Percentiles rank a stretch among this genome's conserved stretches.
Evolutionary conservation across 2,888 invertebrate species (phyloP).

Genomic region (Arrhopalites spinosus): DNA sequence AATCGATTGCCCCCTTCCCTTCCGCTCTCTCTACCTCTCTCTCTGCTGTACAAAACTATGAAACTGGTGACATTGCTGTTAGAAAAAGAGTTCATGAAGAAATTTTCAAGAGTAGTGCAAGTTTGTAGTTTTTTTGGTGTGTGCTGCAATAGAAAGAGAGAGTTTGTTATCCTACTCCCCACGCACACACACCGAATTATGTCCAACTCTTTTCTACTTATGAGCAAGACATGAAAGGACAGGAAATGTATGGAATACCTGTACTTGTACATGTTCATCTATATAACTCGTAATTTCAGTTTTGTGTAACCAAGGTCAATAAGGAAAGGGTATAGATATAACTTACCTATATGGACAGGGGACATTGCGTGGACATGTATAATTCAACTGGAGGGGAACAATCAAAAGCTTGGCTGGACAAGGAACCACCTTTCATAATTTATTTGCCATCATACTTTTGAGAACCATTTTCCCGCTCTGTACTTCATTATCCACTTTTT

Average conservation of each 20-base stretch:
- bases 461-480: not conserved
- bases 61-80: not conserved
- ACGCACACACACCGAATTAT: not conserved
- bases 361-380: not conserved
- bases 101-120: too few relatives aligned
- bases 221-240: not conserved
- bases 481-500: not conserved
- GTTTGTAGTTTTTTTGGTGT: too few relatives aligned
- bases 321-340: not conserved
- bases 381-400: conserved; percentile 6
- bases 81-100: not conserved
- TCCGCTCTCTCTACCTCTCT: not conserved
- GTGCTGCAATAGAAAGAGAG: not conserved
- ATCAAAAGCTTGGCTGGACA: not conserved
- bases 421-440: conserved; percentile 7
- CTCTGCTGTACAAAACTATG: too few relatives aligned
- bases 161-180: too few relatives aligned
- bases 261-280: not conserved
- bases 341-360: not conserved
- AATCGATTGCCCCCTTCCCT: not conserved
- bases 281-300: not conserved
- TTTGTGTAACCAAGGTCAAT: too few relatives aligned
- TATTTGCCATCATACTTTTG: not conserved
- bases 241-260: not conserved
- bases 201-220: not conserved